Evolutionary conservation across 2,888 invertebrate genomes (phyloP).

Genomic region (Criorhina ranunculi): DNA sequence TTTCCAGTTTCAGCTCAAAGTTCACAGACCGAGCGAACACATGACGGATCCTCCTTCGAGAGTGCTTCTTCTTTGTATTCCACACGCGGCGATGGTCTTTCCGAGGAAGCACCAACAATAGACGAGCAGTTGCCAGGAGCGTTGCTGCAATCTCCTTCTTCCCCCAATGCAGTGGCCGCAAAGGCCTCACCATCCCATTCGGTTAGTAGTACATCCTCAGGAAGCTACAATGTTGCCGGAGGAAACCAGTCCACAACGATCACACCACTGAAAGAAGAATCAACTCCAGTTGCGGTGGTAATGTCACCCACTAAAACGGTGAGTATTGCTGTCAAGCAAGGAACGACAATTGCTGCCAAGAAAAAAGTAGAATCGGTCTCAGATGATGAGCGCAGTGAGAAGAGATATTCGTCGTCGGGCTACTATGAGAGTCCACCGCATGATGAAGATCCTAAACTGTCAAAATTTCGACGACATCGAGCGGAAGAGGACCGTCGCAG

Average conservation of each 20-base stretch:
- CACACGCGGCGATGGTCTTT: slow-evolving; percentile 89
- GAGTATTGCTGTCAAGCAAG: slow-evolving; percentile 42
- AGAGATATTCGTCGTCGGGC: slow-evolving; percentile 90
- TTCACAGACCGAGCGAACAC: slow-evolving; percentile 86
- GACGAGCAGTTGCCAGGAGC: slow-evolving; percentile 76
- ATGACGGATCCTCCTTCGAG: slow-evolving; percentile 94
- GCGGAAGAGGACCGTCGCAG: slow-evolving; percentile 89
- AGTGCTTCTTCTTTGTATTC: slow-evolving; percentile 93
- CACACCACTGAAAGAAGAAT: slow-evolving; percentile 68
- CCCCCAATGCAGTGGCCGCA: slow-evolving; percentile 77
- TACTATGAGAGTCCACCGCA: slow-evolving; percentile 91
- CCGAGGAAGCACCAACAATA: slow-evolving; percentile 88
- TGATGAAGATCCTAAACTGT: slow-evolving; percentile 85
- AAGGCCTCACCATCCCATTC: slow-evolving; percentile 85
- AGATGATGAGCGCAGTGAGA: slow-evolving; percentile 89
- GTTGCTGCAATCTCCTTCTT: slow-evolving; percentile 62
- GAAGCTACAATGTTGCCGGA: slow-evolving; percentile 86
- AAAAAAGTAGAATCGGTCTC: slow-evolving; percentile 87
- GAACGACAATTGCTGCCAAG: slow-evolving; percentile 48
- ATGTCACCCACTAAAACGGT: slow-evolving; percentile 56
- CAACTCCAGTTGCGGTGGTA: slow-evolving; percentile 52
- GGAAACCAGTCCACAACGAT: slow-evolving; percentile 78
- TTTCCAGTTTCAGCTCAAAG: slow-evolving; percentile 83
- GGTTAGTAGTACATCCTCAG: slow-evolving; percentile 86
- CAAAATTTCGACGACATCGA: slow-evolving; percentile 85